These are phyloP conservation scores for Choristoneura rosaceana DNA, from an alignment of 2,888 invertebrate species.

Conservation along the genomic window DNA sequence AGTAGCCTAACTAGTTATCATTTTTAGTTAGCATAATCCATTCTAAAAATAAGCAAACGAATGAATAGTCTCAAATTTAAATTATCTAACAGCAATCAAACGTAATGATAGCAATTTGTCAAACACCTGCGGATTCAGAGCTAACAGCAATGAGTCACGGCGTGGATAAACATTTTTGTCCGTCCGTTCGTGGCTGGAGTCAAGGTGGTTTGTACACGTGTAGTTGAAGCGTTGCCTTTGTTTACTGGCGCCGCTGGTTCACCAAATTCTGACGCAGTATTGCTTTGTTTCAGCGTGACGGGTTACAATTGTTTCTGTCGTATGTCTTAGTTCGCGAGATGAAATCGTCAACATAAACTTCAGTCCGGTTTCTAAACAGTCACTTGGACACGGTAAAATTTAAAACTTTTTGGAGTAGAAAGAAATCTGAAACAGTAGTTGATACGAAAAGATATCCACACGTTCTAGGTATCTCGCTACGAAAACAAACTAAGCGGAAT, in stretches of 20 bases:
- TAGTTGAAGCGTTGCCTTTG: slow-evolving; percentile 16
- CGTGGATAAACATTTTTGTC: slow-evolving; percentile 29
- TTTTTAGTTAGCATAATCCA: too few relatives aligned
- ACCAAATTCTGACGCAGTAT: neutral
- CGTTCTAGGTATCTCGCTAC: neutral
- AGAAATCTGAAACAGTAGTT: neutral
- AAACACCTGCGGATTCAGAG: slow-evolving; percentile 29
- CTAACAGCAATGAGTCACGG: slow-evolving; percentile 19
- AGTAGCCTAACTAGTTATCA: too few relatives aligned
- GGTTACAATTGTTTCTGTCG: neutral
- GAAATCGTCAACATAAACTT: neutral
- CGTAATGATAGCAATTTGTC: slow-evolving; percentile 28
- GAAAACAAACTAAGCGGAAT: slow-evolving; percentile 7
- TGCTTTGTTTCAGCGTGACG: neutral
- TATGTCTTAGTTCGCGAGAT: neutral
- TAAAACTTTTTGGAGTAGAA: neutral
- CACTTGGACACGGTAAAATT: too few relatives aligned
- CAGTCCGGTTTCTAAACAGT: neutral
- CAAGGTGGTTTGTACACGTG: slow-evolving; percentile 20
- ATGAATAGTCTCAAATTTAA: too few relatives aligned
- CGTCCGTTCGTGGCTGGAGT: slow-evolving; percentile 7
- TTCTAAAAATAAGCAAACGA: too few relatives aligned
- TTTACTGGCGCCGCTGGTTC: slow-evolving; percentile 1
- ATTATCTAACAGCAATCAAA: neutral
- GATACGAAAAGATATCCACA: neutral